These are phyloP conservation scores for Camponotus fellah DNA, from an alignment of 2,888 invertebrate genomes.

Conservation along the genomic window DNA sequence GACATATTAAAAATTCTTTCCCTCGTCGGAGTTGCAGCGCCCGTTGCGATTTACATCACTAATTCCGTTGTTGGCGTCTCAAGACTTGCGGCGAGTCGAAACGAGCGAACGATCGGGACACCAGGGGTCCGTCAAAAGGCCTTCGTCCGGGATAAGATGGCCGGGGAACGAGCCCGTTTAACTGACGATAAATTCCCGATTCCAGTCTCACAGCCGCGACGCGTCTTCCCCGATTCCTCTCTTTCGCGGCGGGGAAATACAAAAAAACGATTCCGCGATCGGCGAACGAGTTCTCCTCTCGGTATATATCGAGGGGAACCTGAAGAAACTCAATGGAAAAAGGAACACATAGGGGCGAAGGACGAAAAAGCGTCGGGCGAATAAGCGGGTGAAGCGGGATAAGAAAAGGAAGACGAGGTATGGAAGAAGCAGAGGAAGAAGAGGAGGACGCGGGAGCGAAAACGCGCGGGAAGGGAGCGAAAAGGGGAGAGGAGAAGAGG, in stretches of 20 bases:
- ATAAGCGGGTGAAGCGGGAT: conserved; percentile 42
- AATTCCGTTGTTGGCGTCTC: conserved; percentile 29
- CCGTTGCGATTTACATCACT: conserved; percentile 45
- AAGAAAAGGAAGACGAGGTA: conserved; percentile 41
- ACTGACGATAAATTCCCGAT: conserved; percentile 81
- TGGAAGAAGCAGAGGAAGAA: conserved; percentile 28
- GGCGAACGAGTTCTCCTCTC: conserved; percentile 69
- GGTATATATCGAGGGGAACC: conserved; percentile 64
- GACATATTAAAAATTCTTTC: conserved; percentile 28
- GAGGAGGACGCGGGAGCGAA: conserved; percentile 13
- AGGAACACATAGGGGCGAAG: conserved; percentile 55
- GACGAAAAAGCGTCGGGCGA: conserved; percentile 48
- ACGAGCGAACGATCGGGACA: conserved; percentile 47
- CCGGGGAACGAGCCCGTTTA: conserved; percentile 71
- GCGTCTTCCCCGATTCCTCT: conserved; percentile 53
- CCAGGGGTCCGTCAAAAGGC: conserved; percentile 62
- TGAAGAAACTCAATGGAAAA: conserved; percentile 60
- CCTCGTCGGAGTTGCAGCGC: neutral
- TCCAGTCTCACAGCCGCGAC: conserved; percentile 69
- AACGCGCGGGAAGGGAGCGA: conserved; percentile 36
- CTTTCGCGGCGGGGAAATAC: conserved; percentile 74
- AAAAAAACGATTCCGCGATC: conserved; percentile 74
- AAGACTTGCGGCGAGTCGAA: conserved; percentile 22
- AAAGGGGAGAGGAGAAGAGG: conserved; percentile 22
- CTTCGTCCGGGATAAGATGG: conserved; percentile 65